Conservation (phyloP, 2,113 vertebrate species). For the Oreochromis aureus region DNA sequence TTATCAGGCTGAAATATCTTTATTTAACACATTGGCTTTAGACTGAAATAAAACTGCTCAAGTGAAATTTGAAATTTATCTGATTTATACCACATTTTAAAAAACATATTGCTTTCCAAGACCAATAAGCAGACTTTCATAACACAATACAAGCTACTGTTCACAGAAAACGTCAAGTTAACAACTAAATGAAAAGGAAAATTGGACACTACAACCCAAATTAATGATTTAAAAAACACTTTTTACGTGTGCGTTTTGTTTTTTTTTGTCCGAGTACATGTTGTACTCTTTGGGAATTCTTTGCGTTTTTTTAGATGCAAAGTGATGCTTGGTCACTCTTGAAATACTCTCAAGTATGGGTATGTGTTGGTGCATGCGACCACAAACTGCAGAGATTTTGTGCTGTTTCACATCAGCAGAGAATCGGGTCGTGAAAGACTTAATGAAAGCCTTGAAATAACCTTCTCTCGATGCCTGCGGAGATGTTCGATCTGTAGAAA, state of each 20-base stretch:
- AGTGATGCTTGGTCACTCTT: slow-evolving; percentile 16
- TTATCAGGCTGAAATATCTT: neutral
- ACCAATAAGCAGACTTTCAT: neutral
- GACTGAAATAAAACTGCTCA: neutral
- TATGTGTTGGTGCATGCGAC: slow-evolving; percentile 41
- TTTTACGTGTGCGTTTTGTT: neutral
- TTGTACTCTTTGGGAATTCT: neutral
- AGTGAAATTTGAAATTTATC: neutral
- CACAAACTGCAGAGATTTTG: slow-evolving; percentile 45
- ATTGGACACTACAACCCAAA: neutral
- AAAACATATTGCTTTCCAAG: neutral
- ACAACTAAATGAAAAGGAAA: neutral
- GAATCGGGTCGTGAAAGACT: slow-evolving; percentile 27
- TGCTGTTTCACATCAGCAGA: slow-evolving; percentile 25
- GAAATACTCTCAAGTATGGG: slow-evolving; percentile 49
- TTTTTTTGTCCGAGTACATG: neutral
- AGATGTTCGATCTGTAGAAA: slow-evolving; percentile 51
- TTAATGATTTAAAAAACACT: neutral
- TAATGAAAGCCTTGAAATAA: slow-evolving; percentile 37
- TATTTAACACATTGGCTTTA: neutral
- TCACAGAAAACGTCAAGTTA: neutral
- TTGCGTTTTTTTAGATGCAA: neutral
- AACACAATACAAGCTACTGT: neutral
- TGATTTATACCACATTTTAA: neutral
- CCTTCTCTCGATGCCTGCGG: neutral